phyloP scores from a whole-genome alignment of 2,113 vertebrate species.

The Vidua chalybeata region DNA sequence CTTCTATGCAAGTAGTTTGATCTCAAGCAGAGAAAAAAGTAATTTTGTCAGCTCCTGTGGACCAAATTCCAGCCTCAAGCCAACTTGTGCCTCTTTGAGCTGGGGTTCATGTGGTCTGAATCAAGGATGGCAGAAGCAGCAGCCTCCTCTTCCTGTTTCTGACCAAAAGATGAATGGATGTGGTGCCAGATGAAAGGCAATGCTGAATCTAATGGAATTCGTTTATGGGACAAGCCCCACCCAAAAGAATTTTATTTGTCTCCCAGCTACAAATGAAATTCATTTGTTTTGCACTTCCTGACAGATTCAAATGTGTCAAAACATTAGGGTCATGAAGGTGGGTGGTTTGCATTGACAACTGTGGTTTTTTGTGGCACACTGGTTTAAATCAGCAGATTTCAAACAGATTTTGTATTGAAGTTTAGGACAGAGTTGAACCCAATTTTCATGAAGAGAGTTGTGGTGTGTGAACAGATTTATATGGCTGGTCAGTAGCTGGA shows the following conservation, averaged over 20 bases:
- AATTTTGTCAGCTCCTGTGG: background rate
- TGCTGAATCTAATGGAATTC: background rate
- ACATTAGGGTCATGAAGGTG: background rate
- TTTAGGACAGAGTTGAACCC: background rate
- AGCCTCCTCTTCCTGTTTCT: background rate
- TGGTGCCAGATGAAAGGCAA: slow-evolving; percentile 26
- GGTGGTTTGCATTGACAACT: background rate
- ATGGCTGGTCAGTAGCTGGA: slow-evolving; percentile 31
- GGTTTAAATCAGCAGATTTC: slow-evolving; percentile 29
- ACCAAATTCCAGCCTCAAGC: background rate
- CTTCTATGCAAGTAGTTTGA: background rate
- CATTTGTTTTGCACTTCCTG: slow-evolving; percentile 28
- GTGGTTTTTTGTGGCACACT: background rate
- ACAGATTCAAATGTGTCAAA: slow-evolving; percentile 23
- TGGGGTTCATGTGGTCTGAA: background rate
- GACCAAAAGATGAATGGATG: slow-evolving; percentile 5
- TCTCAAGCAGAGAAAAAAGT: slow-evolving; percentile 1
- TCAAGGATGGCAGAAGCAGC: slow-evolving; percentile 15
- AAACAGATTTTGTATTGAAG: slow-evolving; percentile 40
- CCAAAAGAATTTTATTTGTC: slow-evolving; percentile 22
- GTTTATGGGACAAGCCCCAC: background rate
- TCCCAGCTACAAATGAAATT: slow-evolving; percentile 32
- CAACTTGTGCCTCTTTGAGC: background rate
- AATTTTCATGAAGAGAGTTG: slow-evolving; percentile 18
- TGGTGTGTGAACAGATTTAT: slow-evolving; percentile 44